phyloP scores from a whole-genome alignment of 2,113 vertebrate species.

The Saimiri boliviensis region DNA sequence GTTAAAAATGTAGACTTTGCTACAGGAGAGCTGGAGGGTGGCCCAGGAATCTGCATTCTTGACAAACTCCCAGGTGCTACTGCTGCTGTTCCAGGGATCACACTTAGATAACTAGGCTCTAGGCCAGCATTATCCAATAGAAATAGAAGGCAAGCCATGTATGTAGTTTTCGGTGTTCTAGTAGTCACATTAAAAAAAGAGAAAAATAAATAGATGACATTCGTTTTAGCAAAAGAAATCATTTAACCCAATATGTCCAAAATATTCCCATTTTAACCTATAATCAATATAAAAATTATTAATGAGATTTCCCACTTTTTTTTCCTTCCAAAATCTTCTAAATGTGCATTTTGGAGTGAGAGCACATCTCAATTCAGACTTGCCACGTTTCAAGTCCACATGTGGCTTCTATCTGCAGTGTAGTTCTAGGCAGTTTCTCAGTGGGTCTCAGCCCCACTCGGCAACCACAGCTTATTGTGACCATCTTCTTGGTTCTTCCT shows the following conservation, averaged over 20 bases:
- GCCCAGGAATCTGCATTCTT: neutral
- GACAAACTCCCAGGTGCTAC: neutral
- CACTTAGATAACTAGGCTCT: neutral
- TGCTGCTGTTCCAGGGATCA: neutral
- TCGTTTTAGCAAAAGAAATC: neutral
- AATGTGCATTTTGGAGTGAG: neutral
- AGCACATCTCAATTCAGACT: neutral
- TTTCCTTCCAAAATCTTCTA: neutral
- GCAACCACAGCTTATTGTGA: neutral
- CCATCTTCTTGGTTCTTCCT: neutral
- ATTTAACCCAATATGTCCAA: neutral
- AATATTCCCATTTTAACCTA: neutral
- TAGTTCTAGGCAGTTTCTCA: rapidly evolving
- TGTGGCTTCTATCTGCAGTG: neutral
- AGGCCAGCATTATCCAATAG: rapidly evolving
- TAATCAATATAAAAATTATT: neutral
- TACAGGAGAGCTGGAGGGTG: neutral
- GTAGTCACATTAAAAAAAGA: neutral
- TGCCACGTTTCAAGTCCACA: neutral
- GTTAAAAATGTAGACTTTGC: neutral
- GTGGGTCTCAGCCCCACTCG: neutral
- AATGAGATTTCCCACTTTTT: neutral
- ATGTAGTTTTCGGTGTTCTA: neutral
- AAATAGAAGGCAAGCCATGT: neutral
- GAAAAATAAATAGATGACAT: neutral